Base-by-base conservation (phyloP, 1,140 invertebrate species). In the Pseudobourletiella spinata region DNA sequence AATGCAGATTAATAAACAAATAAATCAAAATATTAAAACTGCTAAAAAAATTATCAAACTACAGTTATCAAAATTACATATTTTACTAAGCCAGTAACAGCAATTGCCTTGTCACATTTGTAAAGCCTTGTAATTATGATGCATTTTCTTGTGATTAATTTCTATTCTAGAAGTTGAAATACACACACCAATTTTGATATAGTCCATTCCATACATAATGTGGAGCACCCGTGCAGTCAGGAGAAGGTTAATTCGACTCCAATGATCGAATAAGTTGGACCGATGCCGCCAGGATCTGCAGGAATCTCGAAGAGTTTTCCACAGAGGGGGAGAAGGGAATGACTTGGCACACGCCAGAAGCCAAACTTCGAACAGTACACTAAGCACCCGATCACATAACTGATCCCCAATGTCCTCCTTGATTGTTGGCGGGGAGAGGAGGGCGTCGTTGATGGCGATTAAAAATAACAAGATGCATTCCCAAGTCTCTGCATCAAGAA, bases 381-480 rank as follows among this genome's bases (percentile, higher is more conserved):
- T 90, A 6, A 98, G 78, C 32, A 97, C 90, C 50, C 95, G 77
- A 74, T 97, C 91, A 75, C 92, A 95, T 22, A 98, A 77, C 72
- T 97, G 91, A 73, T 95, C 92, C 0, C 92, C 92, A 50, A 92
- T 90, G 75, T 95, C 90, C 76, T 95, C 91, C 79, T 90, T 90
- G 20, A 92, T 84, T 20, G 88, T 88, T 3, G 94, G 94, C 32
- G 93, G 91, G 16, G 92, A 85, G 28, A 98, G 78, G 18, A 98
- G 77, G 15, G 90, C 88, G 73, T 95, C 88, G 73, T 95, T 95
- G 29, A 96, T 93, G 3, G 91, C 87, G 65, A 98, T 79, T 54
- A 98, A 79, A 77, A 97, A 92, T 61, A 93, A 78, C 16, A 98
- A 77, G 16, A 96, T 75, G 6, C 88, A 82, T 72, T 94, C 86